phyloP scores from a whole-genome alignment of 1,140 invertebrate genomes.

The Drosophila paulistorum region DNA sequence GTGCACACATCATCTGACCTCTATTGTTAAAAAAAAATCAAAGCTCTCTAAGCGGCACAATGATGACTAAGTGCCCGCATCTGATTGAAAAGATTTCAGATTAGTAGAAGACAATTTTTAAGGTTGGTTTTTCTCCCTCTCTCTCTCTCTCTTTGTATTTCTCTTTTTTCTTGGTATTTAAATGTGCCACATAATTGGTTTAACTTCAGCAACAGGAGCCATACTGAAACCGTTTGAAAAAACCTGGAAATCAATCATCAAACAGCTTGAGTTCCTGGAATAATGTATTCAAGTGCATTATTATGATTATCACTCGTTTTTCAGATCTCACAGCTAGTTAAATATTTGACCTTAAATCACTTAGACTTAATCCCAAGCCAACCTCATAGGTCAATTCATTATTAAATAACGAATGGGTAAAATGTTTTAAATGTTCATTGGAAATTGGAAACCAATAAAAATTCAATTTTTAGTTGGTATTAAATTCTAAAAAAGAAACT shows the following conservation, averaged over 20 bases:
- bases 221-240: background rate
- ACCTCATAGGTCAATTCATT: no score
- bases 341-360: no score
- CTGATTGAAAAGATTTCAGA: slow-evolving; percentile 36
- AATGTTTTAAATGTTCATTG: no score
- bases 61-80: slow-evolving; percentile 72
- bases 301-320: background rate
- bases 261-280: background rate
- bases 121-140: background rate
- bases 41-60: slow-evolving; percentile 43
- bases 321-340: no score
- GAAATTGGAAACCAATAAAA: no score
- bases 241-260: background rate
- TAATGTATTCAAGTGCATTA: background rate
- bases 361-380: no score
- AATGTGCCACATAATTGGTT: slow-evolving; percentile 4
- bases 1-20: slow-evolving; percentile 35
- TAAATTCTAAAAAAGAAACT: no score
- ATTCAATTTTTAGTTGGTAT: no score
- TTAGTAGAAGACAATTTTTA: slow-evolving; percentile 40
- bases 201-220: background rate
- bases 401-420: no score
- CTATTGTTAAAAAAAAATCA: slow-evolving; percentile 43
- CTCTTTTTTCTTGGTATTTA: background rate
- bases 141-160: background rate